Percentiles rank a stretch among this genome's conserved stretches.
Conservation (phyloP, 2,888 invertebrate species). For the Drosophila neotestacea region DNA sequence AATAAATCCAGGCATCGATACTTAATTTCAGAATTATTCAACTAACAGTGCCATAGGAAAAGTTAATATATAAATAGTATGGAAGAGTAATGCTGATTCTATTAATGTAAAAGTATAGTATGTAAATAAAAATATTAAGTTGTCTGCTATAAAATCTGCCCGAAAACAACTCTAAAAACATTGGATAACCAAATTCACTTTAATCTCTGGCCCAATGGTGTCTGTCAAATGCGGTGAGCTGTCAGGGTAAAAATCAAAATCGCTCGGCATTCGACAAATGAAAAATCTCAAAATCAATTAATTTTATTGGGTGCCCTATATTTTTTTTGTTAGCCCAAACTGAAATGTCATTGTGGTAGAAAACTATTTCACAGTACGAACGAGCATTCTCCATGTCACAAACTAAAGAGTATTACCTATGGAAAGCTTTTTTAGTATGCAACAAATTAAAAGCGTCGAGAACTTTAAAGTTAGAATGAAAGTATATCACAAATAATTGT, state of each 20-base stretch:
- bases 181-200: constrained; percentile 33
- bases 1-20: no score
- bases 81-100: no score
- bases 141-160: not conserved
- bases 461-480: not conserved
- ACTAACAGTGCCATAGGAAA: no score
- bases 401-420: constrained; percentile 8
- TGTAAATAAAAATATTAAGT: not conserved
- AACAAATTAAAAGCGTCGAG: not conserved
- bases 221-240: constrained; percentile 48
- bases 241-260: constrained; percentile 53
- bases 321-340: constrained; percentile 39
- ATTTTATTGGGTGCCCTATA: constrained; percentile 67
- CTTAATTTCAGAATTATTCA: no score
- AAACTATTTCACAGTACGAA: constrained; percentile 56
- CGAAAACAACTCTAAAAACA: constrained; percentile 13
- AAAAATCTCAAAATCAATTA: constrained; percentile 76
- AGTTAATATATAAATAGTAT: no score
- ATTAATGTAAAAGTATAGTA: no score
- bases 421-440: not conserved
- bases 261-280: constrained; percentile 32
- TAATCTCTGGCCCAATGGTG: constrained; percentile 23
- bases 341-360: constrained; percentile 69
- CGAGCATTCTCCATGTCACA: not conserved
- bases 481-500: not conserved